These are phyloP conservation scores for Sebastes schlegelii DNA, from an alignment of 2,113 vertebrate species.

Conservation along the genomic window DNA sequence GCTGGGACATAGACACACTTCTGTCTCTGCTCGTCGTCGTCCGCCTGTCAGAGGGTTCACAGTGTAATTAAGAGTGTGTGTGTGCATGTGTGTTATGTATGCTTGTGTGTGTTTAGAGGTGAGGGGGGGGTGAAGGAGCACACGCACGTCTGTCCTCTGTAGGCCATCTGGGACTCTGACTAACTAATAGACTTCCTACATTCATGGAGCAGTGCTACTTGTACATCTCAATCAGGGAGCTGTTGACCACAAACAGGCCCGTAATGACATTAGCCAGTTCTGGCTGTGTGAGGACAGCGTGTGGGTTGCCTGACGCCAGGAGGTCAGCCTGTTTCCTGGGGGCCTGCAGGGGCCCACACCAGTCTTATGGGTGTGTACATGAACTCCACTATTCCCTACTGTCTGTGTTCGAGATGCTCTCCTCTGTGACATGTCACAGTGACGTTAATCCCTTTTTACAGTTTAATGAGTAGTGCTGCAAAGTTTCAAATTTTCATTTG, in stretches of 20 bases:
- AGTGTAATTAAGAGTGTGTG: constrained; percentile 80
- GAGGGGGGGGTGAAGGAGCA: constrained; percentile 57
- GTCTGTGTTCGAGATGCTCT: constrained; percentile 30
- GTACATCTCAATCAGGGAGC: constrained; percentile 77
- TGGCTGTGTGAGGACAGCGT: constrained; percentile 79
- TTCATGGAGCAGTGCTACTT: constrained; percentile 74
- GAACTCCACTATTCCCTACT: constrained; percentile 30
- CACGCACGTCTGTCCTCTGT: constrained; percentile 74
- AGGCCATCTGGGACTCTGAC: constrained; percentile 83
- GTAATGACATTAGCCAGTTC: constrained; percentile 82
- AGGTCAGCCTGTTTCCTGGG: constrained; percentile 83
- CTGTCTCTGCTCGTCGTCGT: constrained; percentile 78
- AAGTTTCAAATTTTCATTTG: too few species aligned
- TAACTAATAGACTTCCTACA: constrained; percentile 83
- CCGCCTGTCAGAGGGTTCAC: constrained; percentile 81
- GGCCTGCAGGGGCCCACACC: constrained; percentile 60
- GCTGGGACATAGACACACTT: constrained; percentile 84
- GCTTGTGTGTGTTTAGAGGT: constrained; percentile 67
- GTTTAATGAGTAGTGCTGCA: too few species aligned
- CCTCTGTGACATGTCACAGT: constrained; percentile 16
- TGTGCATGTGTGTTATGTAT: constrained; percentile 57
- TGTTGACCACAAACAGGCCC: constrained; percentile 76
- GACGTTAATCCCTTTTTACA: background rate
- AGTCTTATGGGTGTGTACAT: constrained; percentile 37
- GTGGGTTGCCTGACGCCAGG: constrained; percentile 82